These are phyloP conservation scores for Zaprionus capensis DNA, from an alignment of 1,140 invertebrate genomes.

Conservation along the genomic window DNA sequence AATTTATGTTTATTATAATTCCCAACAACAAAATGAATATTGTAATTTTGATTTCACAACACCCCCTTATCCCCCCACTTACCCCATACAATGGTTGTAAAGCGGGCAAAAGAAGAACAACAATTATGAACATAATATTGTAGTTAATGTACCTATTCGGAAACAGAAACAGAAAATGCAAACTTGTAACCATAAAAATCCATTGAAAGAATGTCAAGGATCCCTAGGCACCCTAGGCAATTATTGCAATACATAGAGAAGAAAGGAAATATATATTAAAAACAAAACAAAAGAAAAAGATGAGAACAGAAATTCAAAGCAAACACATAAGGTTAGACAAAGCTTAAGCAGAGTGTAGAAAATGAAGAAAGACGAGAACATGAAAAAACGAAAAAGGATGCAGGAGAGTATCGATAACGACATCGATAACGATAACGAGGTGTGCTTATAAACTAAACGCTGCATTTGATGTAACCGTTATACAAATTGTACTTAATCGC, in stretches of 20 bases:
- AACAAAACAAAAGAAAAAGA: constrained; percentile 17
- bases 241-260: constrained; percentile 27
- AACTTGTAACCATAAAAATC: constrained; percentile 13
- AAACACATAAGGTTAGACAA: not conserved
- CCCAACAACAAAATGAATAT: constrained; percentile 18
- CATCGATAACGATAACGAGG: not conserved
- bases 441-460: constrained; percentile 38
- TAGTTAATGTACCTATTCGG: constrained; percentile 33
- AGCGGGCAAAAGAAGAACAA: constrained; percentile 30
- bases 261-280: constrained; percentile 20
- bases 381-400: not conserved
- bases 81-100: constrained; percentile 71
- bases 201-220: constrained; percentile 18
- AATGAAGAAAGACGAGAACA: not conserved
- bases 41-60: constrained; percentile 41
- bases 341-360: not conserved
- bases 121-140: constrained; percentile 9
- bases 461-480: constrained; percentile 42
- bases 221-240: constrained; percentile 17
- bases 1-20: constrained; percentile 61
- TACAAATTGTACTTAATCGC: constrained; percentile 61
- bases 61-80: constrained; percentile 13
- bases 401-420: not conserved
- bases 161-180: constrained; percentile 7
- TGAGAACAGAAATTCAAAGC: constrained; percentile 15